Evolutionary conservation across 2,888 invertebrate species (phyloP), one percentile per base, ranked within the genome.

Genomic region (Trichacis sp.): DNA sequence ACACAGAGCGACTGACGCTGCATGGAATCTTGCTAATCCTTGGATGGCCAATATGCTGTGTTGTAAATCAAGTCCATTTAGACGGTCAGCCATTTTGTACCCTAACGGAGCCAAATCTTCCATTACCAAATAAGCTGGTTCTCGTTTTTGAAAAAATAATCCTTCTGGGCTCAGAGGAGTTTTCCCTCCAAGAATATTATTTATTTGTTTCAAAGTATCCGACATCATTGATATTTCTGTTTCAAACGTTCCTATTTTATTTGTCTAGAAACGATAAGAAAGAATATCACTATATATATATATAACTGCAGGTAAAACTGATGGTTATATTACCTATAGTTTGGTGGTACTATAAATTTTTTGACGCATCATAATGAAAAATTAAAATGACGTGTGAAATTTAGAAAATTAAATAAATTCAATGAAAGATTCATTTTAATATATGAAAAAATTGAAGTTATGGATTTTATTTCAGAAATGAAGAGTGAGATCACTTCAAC

Each of bases 101-200:
- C 88, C 88, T 49, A 85, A 77, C 47, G 85, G 84, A n/a, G 86
- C 85, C 40, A 89, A 80, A 74, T 90, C 89, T 71, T 90, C 88
- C 38, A 90, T 24, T 1, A 89, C 77, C 33, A 87, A 73, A 6
- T 85, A 68, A 17, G 77, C 52, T 6, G 84, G 84, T 38, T 83
- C 75, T 19, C 77, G 74, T 11, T 68, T 57, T 45, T 81, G 77
- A 8, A 80, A 71, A 67, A 82, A 80, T 3, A 83, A 64, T 19
- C 79, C 76, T 54, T 75, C 75, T 0, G 80, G 83, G 70, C 81
- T 67, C 61, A 80, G n/a, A 52, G 75, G 72, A 8, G 63, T 30
- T 0, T 56, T 64, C 1, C 58, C 49, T 3, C 61, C 73, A 12
- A 81, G 54, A 19, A 80, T 2, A 4, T 68, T 54, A 46, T 75